Evolutionary conservation across 1,140 invertebrate species (phyloP).

Genomic region (Leucophenga varia): DNA sequence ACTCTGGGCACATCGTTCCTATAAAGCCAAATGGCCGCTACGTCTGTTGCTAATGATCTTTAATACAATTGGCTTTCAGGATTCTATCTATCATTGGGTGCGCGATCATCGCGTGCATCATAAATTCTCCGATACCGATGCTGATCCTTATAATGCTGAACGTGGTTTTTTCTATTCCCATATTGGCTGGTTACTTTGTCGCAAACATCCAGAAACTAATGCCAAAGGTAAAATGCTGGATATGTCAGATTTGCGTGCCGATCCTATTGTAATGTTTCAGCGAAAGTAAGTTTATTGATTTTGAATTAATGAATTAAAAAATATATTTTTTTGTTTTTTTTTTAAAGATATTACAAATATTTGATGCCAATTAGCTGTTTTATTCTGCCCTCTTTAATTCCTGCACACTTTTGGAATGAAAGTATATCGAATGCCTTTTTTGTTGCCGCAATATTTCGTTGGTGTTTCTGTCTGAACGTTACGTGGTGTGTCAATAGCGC

Average conservation of each 20-base stretch:
- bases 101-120: too few relatives aligned
- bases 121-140: too few relatives aligned
- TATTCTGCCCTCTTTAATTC: slow-evolving; percentile 78
- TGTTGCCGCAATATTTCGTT: slow-evolving; percentile 78
- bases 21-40: slow-evolving; percentile 85
- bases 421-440: slow-evolving; percentile 75
- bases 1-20: slow-evolving; percentile 87
- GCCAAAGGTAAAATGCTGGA: too few relatives aligned
- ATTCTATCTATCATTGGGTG: slow-evolving; percentile 87
- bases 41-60: slow-evolving; percentile 71
- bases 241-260: too few relatives aligned
- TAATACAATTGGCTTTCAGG: too few relatives aligned
- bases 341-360: slow-evolving; percentile 73
- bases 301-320: slow-evolving; percentile 1
- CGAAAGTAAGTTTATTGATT: too few relatives aligned
- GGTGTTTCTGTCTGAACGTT: slow-evolving; percentile 79
- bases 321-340: neutral
- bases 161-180: too few relatives aligned
- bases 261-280: too few relatives aligned
- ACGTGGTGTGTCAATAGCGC: slow-evolving; percentile 95
- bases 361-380: slow-evolving; percentile 83
- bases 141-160: too few relatives aligned
- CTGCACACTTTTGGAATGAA: slow-evolving; percentile 83
- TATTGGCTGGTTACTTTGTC: too few relatives aligned
- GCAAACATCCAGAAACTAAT: too few relatives aligned